These are phyloP conservation scores for Stichopus chloronotus DNA, from an alignment of 35 echinoderm and acorn worm species.

Conservation along the genomic window DNA sequence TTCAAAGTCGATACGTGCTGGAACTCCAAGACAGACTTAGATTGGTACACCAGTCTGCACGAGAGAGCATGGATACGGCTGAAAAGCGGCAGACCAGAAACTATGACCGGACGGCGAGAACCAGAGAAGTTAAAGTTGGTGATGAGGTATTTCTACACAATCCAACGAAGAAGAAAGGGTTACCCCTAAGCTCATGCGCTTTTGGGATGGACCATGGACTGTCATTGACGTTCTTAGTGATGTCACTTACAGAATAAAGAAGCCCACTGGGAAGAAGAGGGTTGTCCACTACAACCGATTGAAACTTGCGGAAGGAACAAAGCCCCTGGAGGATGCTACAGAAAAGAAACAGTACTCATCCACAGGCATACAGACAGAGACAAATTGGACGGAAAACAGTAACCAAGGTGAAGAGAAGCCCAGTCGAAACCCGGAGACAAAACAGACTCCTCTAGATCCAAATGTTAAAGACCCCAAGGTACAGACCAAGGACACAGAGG, in stretches of 20 bases:
- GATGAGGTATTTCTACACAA: conserved; percentile 43
- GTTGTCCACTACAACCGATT: conserved; percentile 34
- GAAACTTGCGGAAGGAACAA: not conserved
- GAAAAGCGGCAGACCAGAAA: conserved; percentile 9
- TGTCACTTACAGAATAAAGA: conserved; percentile 49
- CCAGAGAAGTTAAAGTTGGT: not conserved
- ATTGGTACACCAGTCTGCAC: not conserved
- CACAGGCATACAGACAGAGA: not conserved
- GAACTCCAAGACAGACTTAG: not conserved
- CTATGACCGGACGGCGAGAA: not conserved
- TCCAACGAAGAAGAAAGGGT: conserved; percentile 34
- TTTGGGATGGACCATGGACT: conserved; percentile 38
- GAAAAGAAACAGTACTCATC: not conserved
- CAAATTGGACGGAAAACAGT: not conserved
- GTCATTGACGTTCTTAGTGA: conserved; percentile 28
- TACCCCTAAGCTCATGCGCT: conserved; percentile 26
- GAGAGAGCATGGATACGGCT: not conserved
- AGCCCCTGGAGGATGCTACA: not conserved
- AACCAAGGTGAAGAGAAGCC: not conserved
- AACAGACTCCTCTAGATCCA: too few species aligned
- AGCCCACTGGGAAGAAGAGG: not conserved
- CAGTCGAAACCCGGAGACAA: too few species aligned
- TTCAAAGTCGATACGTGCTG: not conserved
- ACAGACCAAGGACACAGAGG: too few species aligned
- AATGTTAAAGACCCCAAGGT: too few species aligned